These are phyloP conservation scores for Coleophora flavipennella DNA, from an alignment of 2,888 invertebrate genomes.

Conservation along the genomic window DNA sequence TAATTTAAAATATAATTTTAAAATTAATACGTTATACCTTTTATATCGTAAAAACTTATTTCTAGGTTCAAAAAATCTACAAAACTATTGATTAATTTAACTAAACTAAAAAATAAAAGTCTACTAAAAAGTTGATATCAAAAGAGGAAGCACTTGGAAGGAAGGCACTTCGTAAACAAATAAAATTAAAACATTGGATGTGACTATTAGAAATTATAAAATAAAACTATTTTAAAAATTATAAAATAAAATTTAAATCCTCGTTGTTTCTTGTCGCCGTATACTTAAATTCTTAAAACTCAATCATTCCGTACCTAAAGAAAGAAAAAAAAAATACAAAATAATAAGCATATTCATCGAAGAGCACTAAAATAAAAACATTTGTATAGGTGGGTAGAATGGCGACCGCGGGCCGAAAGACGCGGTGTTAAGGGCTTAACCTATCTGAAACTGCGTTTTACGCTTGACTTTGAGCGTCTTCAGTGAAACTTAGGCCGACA, in stretches of 20 bases:
- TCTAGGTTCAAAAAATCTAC: too few species aligned
- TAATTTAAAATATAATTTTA: too few species aligned
- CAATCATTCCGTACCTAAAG: conserved; percentile 60
- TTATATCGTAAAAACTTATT: too few species aligned
- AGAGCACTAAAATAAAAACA: conserved; percentile 13
- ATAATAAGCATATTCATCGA: conserved; percentile 9
- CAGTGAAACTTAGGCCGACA: too few species aligned
- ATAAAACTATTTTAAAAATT: conserved; percentile 15
- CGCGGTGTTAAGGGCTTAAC: too few species aligned
- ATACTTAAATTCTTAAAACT: conserved; percentile 37
- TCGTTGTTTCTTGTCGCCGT: conserved; percentile 17
- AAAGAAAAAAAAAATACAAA: conserved; percentile 9
- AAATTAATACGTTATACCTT: too few species aligned
- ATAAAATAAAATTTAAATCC: conserved; percentile 22
- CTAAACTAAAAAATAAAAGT: conserved; percentile 4
- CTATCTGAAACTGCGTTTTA: too few species aligned
- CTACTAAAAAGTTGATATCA: not conserved
- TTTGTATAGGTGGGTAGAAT: too few species aligned
- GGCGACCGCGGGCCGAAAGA: too few species aligned
- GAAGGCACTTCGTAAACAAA: conserved; percentile 13
- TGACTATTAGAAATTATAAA: conserved; percentile 41
- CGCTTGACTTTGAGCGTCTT: too few species aligned
- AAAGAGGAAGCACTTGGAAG: conserved; percentile 9
- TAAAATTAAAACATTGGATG: conserved; percentile 37
- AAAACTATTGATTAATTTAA: too few species aligned